Percentiles rank a stretch among this genome's conserved stretches.
phyloP scores from a whole-genome alignment of 2,888 invertebrate genomes.

The Cataglyphis cursor region DNA sequence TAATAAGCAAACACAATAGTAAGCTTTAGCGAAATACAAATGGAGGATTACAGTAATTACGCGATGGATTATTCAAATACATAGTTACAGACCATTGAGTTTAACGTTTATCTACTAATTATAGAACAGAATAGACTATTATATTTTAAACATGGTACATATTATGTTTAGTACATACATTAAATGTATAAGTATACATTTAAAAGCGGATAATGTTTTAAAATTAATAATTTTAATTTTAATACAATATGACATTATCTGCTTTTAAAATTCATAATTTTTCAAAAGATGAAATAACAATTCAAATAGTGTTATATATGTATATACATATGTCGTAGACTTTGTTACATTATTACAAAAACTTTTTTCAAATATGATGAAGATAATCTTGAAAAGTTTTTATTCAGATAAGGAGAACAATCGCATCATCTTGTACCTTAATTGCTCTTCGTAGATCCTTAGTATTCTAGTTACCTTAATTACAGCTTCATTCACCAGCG shows the following conservation, averaged over 20 bases:
- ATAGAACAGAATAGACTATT: background rate
- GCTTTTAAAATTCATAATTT: background rate
- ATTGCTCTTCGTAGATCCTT: slow-evolving; percentile 16
- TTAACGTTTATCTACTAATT: background rate
- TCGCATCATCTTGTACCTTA: slow-evolving; percentile 1
- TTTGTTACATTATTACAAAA: background rate
- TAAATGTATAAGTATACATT: background rate
- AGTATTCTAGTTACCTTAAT: slow-evolving; percentile 61
- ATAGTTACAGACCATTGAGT: background rate
- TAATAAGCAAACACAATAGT: background rate
- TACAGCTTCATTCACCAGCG: slow-evolving; percentile 56
- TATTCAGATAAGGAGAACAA: background rate
- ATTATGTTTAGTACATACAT: too few relatives aligned
- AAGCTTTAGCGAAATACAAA: background rate
- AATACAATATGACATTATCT: too few relatives aligned
- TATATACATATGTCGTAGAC: background rate
- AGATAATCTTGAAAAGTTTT: background rate
- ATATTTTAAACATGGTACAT: background rate
- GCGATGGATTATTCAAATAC: background rate
- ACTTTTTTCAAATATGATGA: background rate
- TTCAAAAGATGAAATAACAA: background rate
- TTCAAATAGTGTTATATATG: background rate
- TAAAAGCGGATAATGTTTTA: background rate
- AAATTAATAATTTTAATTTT: too few relatives aligned
- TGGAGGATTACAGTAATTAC: background rate